Conservation (phyloP, 2,797 vertebrate species). For the Lates japonicus region DNA sequence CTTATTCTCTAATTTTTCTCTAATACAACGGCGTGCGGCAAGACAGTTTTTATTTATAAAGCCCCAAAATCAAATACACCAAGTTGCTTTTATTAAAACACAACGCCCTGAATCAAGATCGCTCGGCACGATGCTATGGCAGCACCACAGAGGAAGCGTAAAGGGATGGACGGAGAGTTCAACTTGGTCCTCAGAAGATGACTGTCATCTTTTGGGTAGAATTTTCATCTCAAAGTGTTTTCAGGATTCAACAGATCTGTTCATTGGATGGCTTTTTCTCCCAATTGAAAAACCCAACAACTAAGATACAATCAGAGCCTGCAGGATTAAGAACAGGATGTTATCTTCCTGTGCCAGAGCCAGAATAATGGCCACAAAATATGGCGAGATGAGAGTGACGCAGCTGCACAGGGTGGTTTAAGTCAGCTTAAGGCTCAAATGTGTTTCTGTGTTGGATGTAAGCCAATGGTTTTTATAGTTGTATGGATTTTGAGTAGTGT, state of each 20-base stretch:
- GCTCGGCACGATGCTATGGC: not conserved
- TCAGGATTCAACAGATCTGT: constrained; percentile 7
- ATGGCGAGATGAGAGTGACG: constrained; percentile 26
- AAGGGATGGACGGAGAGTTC: not conserved
- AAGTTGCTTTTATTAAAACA: not conserved
- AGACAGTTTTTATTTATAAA: constrained; percentile 23
- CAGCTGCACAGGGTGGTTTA: constrained; percentile 14
- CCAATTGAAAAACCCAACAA: constrained; percentile 6
- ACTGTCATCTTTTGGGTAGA: constrained; percentile 15
- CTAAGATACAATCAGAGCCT: constrained; percentile 49
- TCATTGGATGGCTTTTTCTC: constrained; percentile 11
- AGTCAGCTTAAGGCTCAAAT: constrained; percentile 27
- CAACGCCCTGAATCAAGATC: constrained; percentile 1
- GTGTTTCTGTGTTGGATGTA: constrained; percentile 2
- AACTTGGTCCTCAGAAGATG: constrained; percentile 9
- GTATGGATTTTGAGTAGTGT: too few relatives aligned
- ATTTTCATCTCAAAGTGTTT: not conserved
- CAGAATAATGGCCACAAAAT: constrained; percentile 46
- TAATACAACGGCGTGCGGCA: constrained; percentile 10
- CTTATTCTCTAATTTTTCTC: constrained; percentile 15
- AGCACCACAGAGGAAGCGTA: not conserved
- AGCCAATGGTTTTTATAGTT: not conserved
- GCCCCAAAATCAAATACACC: constrained; percentile 27
- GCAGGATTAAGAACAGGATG: constrained; percentile 46
- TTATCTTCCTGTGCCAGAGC: constrained; percentile 52